Evolutionary conservation across 2,888 invertebrate genomes (phyloP), one percentile per base, ranked within the genome.

Genomic region (Protula sp.): DNA sequence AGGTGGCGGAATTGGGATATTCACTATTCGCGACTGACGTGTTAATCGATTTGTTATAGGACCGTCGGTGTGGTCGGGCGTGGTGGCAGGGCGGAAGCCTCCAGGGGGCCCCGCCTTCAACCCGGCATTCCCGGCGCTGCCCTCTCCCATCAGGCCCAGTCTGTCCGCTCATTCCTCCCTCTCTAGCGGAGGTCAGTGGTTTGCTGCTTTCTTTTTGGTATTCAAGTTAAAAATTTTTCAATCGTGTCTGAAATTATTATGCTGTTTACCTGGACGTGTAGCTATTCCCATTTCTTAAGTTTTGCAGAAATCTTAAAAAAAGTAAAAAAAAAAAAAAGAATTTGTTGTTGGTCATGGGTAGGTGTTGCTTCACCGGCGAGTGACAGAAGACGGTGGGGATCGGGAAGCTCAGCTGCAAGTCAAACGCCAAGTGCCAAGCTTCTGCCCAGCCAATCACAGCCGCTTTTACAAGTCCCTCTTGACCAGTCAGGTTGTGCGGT

Each of bases 51-150:
- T 9, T 38, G 9, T 38, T 60, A 26, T 58, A 68, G 68, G 63
- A 52, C 61, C 71, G 19, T 68, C 67, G 58, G 59, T 71, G 38
- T 75, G 74, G 74, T 65, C 75, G 0, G 70, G 70, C 60, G 57
- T 75, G 22, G 75, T 74, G 3, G 62, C 72, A 2, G 74, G 74
- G 5, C 27, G 28, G 28, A 29, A 27, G 28, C 28, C 53, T 19
- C 30, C 53, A 14, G 28, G 30, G 14, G 53, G 53, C 2, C 53
- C 53, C 19, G 53, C 53, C 9, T 53, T 28, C n/a, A 53, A 24
- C 19, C 53, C 53, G 19, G 30, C 28, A 14, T 53, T 53, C n/a
- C 53, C 19, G 30, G 22, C 53, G 5, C 28, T 22, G 19, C 53
- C 53, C 14, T 4, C 29, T 19, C n/a, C 14, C 38, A 38, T 38